Conservation (phyloP, 2,113 vertebrate species). For the Thalassoma bifasciatum region DNA sequence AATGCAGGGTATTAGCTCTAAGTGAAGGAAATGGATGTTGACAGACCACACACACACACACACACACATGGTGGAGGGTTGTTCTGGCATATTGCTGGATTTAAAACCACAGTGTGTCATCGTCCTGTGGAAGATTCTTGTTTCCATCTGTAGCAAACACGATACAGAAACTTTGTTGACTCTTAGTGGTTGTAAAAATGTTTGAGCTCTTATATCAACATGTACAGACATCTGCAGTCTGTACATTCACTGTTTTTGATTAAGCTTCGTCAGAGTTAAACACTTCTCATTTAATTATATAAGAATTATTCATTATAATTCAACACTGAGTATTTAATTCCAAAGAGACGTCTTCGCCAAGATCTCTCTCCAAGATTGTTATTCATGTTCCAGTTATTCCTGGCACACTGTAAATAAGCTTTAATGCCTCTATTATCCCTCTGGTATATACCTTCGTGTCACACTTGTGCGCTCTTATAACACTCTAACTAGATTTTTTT, state of each 20-base stretch:
- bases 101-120: constrained; percentile 9
- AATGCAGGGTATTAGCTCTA: constrained; percentile 77
- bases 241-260: background rate
- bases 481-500: background rate
- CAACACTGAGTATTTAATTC: constrained; percentile 31
- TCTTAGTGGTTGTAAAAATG: too few species aligned
- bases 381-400: constrained; percentile 51
- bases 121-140: background rate
- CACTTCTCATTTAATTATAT: constrained; percentile 32
- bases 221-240: too few species aligned
- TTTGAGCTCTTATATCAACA: too few species aligned
- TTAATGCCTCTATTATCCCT: background rate
- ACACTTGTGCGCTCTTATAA: background rate
- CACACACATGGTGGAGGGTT: constrained; percentile 5
- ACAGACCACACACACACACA: constrained; percentile 62
- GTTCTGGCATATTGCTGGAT: constrained; percentile 47
- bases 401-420: constrained; percentile 44
- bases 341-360: constrained; percentile 29
- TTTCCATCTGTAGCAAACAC: background rate
- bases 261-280: background rate
- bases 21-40: constrained; percentile 82
- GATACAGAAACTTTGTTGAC: background rate
- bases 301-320: constrained; percentile 36
- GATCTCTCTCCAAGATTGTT: constrained; percentile 28
- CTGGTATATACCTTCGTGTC: background rate